Percentiles rank a stretch among this genome's conserved stretches.
These are phyloP conservation scores for Drosophila auraria DNA, from an alignment of 1,140 invertebrate species.

Conservation along the genomic window DNA sequence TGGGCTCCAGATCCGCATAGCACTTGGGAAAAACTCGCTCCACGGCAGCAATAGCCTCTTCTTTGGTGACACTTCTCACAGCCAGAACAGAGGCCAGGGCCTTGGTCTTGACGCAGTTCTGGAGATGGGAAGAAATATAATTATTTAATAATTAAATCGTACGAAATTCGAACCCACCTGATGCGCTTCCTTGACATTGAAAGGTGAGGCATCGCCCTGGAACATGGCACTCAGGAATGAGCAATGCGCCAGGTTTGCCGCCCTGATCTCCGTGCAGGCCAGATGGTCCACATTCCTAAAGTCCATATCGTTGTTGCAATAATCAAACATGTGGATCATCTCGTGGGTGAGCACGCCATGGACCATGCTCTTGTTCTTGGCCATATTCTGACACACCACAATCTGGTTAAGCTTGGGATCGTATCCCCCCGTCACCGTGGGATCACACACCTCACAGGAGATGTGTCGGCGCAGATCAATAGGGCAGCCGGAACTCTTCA, in stretches of 20 bases:
- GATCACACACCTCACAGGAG: conserved; percentile 95
- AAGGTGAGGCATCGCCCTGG: conserved; percentile 91
- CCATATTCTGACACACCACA: conserved; percentile 96
- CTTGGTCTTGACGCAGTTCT: conserved; percentile 96
- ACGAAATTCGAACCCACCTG: conserved; percentile 85
- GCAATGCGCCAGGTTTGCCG: conserved; percentile 96
- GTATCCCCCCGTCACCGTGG: conserved; percentile 94
- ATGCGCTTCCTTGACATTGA: conserved; percentile 91
- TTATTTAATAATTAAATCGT: too few species aligned
- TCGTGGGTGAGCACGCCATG: conserved; percentile 95
- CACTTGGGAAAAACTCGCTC: conserved; percentile 96
- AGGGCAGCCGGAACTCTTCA: conserved; percentile 93
- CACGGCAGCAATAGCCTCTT: conserved; percentile 91
- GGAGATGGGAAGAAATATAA: background rate
- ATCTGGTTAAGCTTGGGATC: conserved; percentile 92
- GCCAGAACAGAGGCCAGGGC: conserved; percentile 93
- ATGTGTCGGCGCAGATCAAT: conserved; percentile 95
- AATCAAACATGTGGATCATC: conserved; percentile 98
- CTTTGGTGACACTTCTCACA: conserved; percentile 90
- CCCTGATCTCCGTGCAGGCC: conserved; percentile 97
- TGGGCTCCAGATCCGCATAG: conserved; percentile 96
- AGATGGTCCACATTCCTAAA: conserved; percentile 96
- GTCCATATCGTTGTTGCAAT: conserved; percentile 94
- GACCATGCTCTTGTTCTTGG: conserved; percentile 88
- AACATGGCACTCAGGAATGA: conserved; percentile 92